These are phyloP conservation scores for Gouania willdenowi DNA, from an alignment of 2,797 vertebrate species.

Conservation along the genomic window DNA sequence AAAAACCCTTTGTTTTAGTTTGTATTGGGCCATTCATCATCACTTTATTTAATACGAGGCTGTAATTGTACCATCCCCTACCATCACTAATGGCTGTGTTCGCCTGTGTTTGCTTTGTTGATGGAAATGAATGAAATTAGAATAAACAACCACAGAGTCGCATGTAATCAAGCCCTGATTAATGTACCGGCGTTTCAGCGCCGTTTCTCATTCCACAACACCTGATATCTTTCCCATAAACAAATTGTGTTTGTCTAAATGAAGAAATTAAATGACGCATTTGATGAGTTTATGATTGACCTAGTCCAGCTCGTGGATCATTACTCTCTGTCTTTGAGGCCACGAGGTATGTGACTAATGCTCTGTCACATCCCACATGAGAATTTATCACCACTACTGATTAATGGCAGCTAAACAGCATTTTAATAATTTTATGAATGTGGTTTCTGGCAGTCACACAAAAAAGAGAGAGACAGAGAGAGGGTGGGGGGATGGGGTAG, in stretches of 20 bases:
- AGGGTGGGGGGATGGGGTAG: constrained; percentile 3
- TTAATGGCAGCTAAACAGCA: constrained; percentile 93
- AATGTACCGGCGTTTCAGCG: constrained; percentile 93
- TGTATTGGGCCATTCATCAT: constrained; percentile 90
- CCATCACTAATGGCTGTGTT: constrained; percentile 83
- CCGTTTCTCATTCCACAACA: constrained; percentile 96
- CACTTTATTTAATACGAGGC: constrained; percentile 86
- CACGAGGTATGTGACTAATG: constrained; percentile 91
- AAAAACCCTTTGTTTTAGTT: constrained; percentile 85
- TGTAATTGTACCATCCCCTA: constrained; percentile 85
- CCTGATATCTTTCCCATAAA: constrained; percentile 99
- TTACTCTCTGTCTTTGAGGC: constrained; percentile 90
- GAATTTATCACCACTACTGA: constrained; percentile 96
- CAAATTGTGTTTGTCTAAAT: constrained; percentile 99
- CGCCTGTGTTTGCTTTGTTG: constrained; percentile 94
- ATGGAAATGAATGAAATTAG: constrained; percentile 99
- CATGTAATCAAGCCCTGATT: constrained; percentile 98
- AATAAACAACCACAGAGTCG: constrained; percentile 97
- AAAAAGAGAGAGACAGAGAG: constrained; percentile 44
- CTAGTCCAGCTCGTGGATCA: constrained; percentile 87
- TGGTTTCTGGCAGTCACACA: constrained; percentile 80
- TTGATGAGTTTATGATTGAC: constrained; percentile 99
- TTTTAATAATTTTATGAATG: constrained; percentile 95
- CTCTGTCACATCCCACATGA: constrained; percentile 85
- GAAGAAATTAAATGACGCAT: constrained; percentile 99